These are phyloP conservation scores for Elmis aenea DNA, from an alignment of 2,888 invertebrate genomes.

Conservation along the genomic window DNA sequence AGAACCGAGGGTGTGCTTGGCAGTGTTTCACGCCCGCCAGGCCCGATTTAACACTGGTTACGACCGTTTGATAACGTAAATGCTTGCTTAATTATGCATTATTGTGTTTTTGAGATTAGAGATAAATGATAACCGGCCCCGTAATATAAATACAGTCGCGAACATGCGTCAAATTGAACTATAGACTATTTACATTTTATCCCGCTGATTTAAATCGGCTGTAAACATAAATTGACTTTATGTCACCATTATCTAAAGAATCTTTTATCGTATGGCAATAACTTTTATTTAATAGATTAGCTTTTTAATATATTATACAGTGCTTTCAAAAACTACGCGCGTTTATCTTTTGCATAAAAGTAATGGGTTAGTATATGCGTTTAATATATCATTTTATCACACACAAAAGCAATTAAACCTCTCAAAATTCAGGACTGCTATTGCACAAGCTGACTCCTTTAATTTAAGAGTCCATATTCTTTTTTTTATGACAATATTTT, in stretches of 20 bases:
- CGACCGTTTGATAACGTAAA: constrained; percentile 36
- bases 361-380: too few species aligned
- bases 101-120: constrained; percentile 39
- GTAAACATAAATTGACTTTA: not conserved
- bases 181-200: constrained; percentile 31
- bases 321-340: too few species aligned
- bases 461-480: too few species aligned
- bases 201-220: not conserved
- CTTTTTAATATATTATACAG: too few species aligned
- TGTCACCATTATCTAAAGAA: not conserved
- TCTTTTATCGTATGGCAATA: too few species aligned
- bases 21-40: constrained; percentile 14
- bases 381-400: too few species aligned
- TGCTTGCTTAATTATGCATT: constrained; percentile 38
- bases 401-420: too few species aligned
- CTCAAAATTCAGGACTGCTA: too few species aligned
- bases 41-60: constrained; percentile 37
- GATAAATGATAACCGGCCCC: constrained; percentile 32
- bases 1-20: constrained; percentile 9
- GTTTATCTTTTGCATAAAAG: too few species aligned
- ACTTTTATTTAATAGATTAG: too few species aligned
- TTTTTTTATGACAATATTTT: too few species aligned
- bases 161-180: constrained; percentile 25
- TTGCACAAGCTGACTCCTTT: too few species aligned
- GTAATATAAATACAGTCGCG: constrained; percentile 30